phyloP scores from a whole-genome alignment of 1,140 invertebrate genomes.

The Eubasilissa regina region DNA sequence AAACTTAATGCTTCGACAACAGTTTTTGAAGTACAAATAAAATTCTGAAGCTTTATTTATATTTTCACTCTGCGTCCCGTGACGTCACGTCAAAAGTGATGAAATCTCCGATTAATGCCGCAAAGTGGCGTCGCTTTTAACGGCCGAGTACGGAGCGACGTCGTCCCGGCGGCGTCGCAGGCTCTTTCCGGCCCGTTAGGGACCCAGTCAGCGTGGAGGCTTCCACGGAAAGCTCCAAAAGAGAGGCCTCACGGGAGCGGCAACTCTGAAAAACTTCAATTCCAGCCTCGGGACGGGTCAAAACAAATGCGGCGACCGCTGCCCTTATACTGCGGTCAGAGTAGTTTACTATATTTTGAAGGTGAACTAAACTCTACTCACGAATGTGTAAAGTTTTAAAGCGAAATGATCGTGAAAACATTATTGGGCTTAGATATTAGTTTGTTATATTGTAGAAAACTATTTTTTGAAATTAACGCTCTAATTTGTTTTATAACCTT shows the following conservation, averaged over 20 bases:
- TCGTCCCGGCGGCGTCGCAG: neutral
- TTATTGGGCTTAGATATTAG: too few species aligned
- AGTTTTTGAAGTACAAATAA: too few species aligned
- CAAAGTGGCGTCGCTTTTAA: constrained; percentile 33
- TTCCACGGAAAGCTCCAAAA: neutral
- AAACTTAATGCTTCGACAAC: too few species aligned
- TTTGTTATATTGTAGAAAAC: too few species aligned
- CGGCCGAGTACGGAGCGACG: neutral
- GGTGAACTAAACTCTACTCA: too few species aligned
- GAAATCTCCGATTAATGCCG: constrained; percentile 26
- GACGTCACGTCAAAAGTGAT: constrained; percentile 15
- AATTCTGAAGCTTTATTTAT: too few species aligned
- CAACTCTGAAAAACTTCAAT: constrained; percentile 19
- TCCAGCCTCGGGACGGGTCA: neutral
- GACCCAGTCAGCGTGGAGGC: constrained; percentile 16
- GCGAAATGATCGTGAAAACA: too few species aligned
- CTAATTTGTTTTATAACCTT: too few species aligned
- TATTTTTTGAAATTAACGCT: too few species aligned
- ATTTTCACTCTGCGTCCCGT: neutral
- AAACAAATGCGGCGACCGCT: neutral
- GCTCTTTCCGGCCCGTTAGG: constrained; percentile 56
- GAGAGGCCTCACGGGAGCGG: constrained; percentile 28
- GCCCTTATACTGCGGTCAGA: neutral
- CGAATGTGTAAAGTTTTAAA: too few species aligned
- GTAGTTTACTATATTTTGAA: neutral